Conservation (phyloP, 2,888 invertebrate species). For the Drosophila kuntzei region DNA sequence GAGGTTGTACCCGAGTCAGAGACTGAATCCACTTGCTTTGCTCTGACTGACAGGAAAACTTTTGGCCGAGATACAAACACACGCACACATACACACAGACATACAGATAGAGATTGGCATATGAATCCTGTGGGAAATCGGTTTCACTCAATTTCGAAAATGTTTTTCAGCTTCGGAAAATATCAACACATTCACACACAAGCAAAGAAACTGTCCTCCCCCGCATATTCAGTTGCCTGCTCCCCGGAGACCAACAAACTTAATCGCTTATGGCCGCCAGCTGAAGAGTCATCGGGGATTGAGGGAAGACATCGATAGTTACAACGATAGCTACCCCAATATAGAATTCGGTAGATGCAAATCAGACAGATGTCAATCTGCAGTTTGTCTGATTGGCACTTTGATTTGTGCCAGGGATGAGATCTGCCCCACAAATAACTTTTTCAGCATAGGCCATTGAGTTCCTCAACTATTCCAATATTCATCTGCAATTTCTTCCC, state of each 20-base stretch:
- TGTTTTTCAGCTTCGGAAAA: conserved; percentile 60
- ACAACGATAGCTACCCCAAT: conserved; percentile 44
- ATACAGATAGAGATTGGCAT: conserved; percentile 23
- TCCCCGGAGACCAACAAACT: conserved; percentile 78
- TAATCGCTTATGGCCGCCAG: conserved; percentile 77
- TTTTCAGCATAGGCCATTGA: conserved; percentile 3
- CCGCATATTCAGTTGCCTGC: conserved; percentile 10
- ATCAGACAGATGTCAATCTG: conserved; percentile 77
- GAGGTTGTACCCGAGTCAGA: conserved; percentile 31
- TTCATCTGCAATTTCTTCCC: conserved; percentile 40
- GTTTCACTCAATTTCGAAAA: conserved; percentile 79
- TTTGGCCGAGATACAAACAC: conserved; percentile 34
- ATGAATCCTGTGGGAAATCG: conserved; percentile 76
- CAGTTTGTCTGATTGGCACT: conserved; percentile 70
- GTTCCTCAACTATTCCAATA: conserved; percentile 23
- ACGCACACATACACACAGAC: conserved; percentile 15
- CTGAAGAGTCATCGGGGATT: conserved; percentile 74
- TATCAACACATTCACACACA: conserved; percentile 58
- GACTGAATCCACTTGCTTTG: conserved; percentile 43
- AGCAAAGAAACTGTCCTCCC: conserved; percentile 22
- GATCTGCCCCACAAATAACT: conserved; percentile 4
- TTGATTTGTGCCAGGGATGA: conserved; percentile 46
- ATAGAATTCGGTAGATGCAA: conserved; percentile 57
- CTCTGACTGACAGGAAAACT: conserved; percentile 55
- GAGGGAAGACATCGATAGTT: conserved; percentile 1